Base-by-base conservation (phyloP, 2,797 vertebrate genomes). In the Naso thynnoides region DNA sequence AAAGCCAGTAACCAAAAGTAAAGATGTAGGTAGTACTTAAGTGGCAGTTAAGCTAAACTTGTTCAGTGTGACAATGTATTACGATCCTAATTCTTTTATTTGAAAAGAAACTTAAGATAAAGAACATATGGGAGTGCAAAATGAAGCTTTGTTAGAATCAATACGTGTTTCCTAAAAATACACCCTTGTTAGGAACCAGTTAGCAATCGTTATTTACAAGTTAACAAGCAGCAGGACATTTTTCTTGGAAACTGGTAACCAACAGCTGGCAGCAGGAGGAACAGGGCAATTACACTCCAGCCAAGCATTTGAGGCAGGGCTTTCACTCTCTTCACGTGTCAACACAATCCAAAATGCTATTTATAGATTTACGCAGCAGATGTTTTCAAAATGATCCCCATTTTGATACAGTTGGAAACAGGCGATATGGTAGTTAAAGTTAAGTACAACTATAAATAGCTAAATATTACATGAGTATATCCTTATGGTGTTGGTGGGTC, bases 231-330 rank as follows among this genome's bases (percentile, higher is more conserved):
- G 42, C 60, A 42, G 68, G 58, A 33, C 18, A 18, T 54, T 71
- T 74, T 50, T 70, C 49, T 48, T 26, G 59, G 27, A 42, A 68
- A 71, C 29, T 39, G 61, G 23, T 45, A 77, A 76, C 60, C 19
- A 52, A 45, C 47, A 45, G 39, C 38, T 61, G 26, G n/a, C 60
- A 68, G 70, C 54, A 31, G 78, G 49, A 66, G 50, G 68, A 21
- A 60, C 19, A 42, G 36, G 26, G 24, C 29, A 63, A 66, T 83
- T 50, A 75, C 3, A 36, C 36, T 54, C 16, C 21, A 53, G 29
- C 50, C 16, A 44, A 38, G 21, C 21, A 23, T 57, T 44, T 55
- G 24, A 55, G 44, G 49, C 27, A n/a, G 21, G 59, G 38, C n/a
- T 48, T 21, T 45, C 55, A 70, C 52, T 23, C 16, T 23, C 21